A percentile compares a stretch with the other conserved stretches of the same genome.
phyloP scores from a whole-genome alignment of 2,797 vertebrate species.

The Pseudotriccus pelzelni region DNA sequence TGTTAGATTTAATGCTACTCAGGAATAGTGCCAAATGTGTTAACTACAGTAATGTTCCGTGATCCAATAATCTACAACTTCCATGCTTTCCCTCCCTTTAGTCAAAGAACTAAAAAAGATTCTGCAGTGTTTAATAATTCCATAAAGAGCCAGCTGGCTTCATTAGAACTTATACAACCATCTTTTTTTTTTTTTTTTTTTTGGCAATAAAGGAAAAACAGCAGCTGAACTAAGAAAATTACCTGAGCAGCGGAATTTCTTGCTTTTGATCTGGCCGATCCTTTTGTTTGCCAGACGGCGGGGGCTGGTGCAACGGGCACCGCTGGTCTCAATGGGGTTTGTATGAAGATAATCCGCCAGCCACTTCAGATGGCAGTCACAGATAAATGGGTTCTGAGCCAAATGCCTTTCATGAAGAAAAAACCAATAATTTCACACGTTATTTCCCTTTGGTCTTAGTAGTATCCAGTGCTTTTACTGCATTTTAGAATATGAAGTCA shows the following conservation, averaged over 20 bases:
- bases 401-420: slow-evolving; percentile 84
- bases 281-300: slow-evolving; percentile 90
- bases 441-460: slow-evolving; percentile 48
- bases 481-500: background rate
- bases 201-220: slow-evolving; percentile 53
- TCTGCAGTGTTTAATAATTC: slow-evolving; percentile 40
- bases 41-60: background rate
- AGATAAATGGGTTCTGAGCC: slow-evolving; percentile 98
- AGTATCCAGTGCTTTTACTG: background rate
- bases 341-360: slow-evolving; percentile 97
- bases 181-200: background rate
- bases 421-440: slow-evolving; percentile 56
- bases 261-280: slow-evolving; percentile 93
- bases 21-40: slow-evolving; percentile 25
- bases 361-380: slow-evolving; percentile 99
- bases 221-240: slow-evolving; percentile 70
- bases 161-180: slow-evolving; percentile 25
- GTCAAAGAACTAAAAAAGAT: slow-evolving; percentile 22
- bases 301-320: slow-evolving; percentile 85
- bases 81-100: background rate
- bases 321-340: slow-evolving; percentile 94
- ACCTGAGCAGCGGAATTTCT: slow-evolving; percentile 94
- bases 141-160: slow-evolving; percentile 42
- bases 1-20: slow-evolving; percentile 3
- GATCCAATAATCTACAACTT: slow-evolving; percentile 14